A percentile compares a stretch with the other conserved stretches of the same genome.
phyloP scores from a whole-genome alignment of 2,888 invertebrate genomes.

The Erannis defoliaria region DNA sequence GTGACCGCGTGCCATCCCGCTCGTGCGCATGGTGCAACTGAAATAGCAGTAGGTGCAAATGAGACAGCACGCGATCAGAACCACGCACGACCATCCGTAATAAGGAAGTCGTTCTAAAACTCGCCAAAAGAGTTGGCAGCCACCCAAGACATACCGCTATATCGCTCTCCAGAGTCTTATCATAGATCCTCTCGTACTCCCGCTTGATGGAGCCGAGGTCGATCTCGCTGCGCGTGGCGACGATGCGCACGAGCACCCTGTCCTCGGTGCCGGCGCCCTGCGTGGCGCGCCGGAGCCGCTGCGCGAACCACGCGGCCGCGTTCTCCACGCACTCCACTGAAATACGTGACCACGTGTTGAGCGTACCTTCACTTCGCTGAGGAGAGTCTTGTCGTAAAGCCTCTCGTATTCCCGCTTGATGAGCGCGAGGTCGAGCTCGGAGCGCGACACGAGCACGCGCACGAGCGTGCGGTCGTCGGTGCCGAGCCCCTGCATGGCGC shows the following conservation, averaged over 20 bases:
- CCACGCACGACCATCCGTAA: too few relatives aligned
- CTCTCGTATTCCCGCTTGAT: constrained; percentile 91
- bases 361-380: constrained; percentile 88
- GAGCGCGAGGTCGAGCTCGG: constrained; percentile 90
- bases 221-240: constrained; percentile 89
- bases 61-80: too few relatives aligned
- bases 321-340: constrained; percentile 91
- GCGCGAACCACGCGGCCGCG: constrained; percentile 90
- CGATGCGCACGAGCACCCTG: constrained; percentile 88
- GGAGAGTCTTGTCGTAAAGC: constrained; percentile 89
- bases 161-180: constrained; percentile 89
- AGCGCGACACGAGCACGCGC: constrained; percentile 89
- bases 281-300: constrained; percentile 88
- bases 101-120: neutral
- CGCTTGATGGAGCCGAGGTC: constrained; percentile 90
- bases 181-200: constrained; percentile 90
- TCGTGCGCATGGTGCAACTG: too few relatives aligned
- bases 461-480: constrained; percentile 91
- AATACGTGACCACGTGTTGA: constrained; percentile 58
- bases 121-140: constrained; percentile 7
- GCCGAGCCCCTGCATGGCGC: constrained; percentile 90
- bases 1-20: too few relatives aligned
- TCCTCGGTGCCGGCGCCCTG: constrained; percentile 91
- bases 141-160: constrained; percentile 81
- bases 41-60: too few relatives aligned